Base-by-base conservation (phyloP, 2,113 vertebrate genomes). In the Xyliphius kryptos region DNA sequence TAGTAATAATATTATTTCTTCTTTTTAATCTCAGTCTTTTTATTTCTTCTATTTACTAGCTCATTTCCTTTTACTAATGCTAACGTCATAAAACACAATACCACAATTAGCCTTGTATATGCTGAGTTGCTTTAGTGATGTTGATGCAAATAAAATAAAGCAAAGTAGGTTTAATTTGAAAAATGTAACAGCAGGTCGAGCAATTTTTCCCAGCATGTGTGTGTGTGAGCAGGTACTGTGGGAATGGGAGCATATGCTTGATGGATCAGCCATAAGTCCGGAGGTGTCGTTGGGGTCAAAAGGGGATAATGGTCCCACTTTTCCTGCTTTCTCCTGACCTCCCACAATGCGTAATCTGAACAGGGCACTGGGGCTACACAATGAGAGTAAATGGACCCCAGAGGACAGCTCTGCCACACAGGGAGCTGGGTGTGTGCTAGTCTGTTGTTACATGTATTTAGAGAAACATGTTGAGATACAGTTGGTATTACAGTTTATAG, bases 271-370 rank as follows among this genome's bases (percentile, higher is more conserved):
- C 44, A 56, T 21, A 69, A 66, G 69, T 74, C 66, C 61, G 44
- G 66, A 64, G 59, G 48, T 74, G 63, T 67, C 22, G 61, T 56
- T 53, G 56, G 69, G 69, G 54, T 71, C 56, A 61, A 66, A 68
- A 61, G 66, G 58, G 68, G 64, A 74, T 74, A 71, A 78, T 71
- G 64, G 58, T 55, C 37, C 61, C 44, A 60, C 55, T 70, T 78
- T 70, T 74, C 62, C 55, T 56, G 65, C 64, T 63, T 50, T 51
- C 36, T 55, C 38, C 59, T 74, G 72, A 60, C 44, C 47, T 74
- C 64, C 57, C 67, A 64, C 49, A 16, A 44, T 68, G 72, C 44
- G 59, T 66, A 68, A 75, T 67, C 66, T 74, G 75, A 77, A 57
- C 69, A 59, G 68, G 68, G 63, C 72, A 76, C 70, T 73, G 67